A percentile compares a stretch with the other conserved stretches of the same genome.
phyloP scores from a whole-genome alignment of 2,888 invertebrate genomes.

The Craniophora ligustri region DNA sequence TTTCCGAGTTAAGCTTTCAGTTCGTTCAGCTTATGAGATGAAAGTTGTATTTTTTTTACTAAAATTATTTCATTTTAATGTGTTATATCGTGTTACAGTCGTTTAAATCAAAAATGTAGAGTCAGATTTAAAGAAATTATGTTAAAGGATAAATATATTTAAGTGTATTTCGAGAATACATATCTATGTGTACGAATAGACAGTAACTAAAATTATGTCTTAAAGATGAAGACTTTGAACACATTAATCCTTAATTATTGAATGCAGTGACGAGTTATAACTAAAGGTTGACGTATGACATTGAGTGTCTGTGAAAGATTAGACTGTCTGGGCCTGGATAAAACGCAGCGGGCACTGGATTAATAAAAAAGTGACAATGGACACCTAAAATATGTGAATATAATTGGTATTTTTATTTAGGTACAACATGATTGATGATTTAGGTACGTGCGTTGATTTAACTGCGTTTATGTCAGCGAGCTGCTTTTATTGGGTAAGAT shows the following conservation, averaged over 20 bases:
- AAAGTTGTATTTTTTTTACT: no score
- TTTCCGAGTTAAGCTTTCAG: no score
- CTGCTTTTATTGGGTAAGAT: no score
- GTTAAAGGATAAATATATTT: no score
- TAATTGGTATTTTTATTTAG: not conserved
- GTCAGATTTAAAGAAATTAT: no score
- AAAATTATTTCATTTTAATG: no score
- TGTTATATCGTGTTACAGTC: no score
- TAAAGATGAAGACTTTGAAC: slow-evolving; percentile 6
- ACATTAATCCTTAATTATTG: slow-evolving; percentile 29
- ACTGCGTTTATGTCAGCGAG: no score
- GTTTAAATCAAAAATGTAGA: no score
- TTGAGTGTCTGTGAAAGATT: slow-evolving; percentile 31
- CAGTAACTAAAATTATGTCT: not conserved
- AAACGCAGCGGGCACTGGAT: not conserved
- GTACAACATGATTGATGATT: slow-evolving; percentile 5
- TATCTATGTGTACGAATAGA: not conserved
- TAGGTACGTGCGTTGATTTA: no score
- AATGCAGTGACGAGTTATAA: slow-evolving; percentile 16
- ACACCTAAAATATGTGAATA: slow-evolving; percentile 5
- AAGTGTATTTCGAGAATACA: no score
- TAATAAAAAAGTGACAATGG: slow-evolving; percentile 20
- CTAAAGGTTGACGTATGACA: slow-evolving; percentile 30
- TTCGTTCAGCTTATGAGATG: no score
- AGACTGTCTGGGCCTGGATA: slow-evolving; percentile 7